Percentiles rank a stretch among this genome's conserved stretches.
These are phyloP conservation scores for Eurois occulta DNA, from an alignment of 2,888 invertebrate species.

Conservation along the genomic window DNA sequence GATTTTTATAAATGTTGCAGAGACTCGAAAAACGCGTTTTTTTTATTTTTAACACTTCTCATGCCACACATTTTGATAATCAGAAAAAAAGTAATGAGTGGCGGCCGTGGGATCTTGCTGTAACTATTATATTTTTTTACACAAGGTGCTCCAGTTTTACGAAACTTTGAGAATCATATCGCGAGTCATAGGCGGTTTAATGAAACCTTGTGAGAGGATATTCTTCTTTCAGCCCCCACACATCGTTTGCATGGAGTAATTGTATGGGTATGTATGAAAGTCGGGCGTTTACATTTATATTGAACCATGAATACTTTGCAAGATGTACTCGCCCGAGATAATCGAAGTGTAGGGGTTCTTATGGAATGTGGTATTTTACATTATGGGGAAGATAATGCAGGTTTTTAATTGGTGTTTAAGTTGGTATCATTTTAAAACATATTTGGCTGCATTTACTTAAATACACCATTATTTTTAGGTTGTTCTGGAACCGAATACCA, in stretches of 20 bases:
- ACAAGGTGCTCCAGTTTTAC: neutral
- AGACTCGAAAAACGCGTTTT: too few species aligned
- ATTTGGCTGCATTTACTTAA: neutral
- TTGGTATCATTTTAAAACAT: neutral
- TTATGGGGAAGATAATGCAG: neutral
- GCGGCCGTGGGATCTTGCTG: too few species aligned
- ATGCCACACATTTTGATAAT: too few species aligned
- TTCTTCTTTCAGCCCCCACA: constrained; percentile 42
- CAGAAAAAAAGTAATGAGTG: too few species aligned
- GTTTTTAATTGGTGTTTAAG: constrained; percentile 13
- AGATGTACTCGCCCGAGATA: constrained; percentile 51
- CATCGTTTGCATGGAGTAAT: constrained; percentile 63
- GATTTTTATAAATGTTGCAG: too few species aligned
- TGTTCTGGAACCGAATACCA: too few species aligned
- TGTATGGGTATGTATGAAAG: constrained; percentile 67
- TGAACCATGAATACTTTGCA: constrained; percentile 66
- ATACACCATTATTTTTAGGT: too few species aligned
- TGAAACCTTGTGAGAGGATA: constrained; percentile 48
- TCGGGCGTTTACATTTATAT: constrained; percentile 73
- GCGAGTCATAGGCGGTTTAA: constrained; percentile 48
- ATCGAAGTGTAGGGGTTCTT: constrained; percentile 15
- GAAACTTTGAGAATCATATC: constrained; percentile 51
- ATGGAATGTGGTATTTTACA: constrained; percentile 19
- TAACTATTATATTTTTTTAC: neutral
- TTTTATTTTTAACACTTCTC: too few species aligned